A percentile compares a stretch with the other conserved stretches of the same genome.
phyloP scores from a whole-genome alignment of 2,888 invertebrate species.

The Cephus nigrinus region DNA sequence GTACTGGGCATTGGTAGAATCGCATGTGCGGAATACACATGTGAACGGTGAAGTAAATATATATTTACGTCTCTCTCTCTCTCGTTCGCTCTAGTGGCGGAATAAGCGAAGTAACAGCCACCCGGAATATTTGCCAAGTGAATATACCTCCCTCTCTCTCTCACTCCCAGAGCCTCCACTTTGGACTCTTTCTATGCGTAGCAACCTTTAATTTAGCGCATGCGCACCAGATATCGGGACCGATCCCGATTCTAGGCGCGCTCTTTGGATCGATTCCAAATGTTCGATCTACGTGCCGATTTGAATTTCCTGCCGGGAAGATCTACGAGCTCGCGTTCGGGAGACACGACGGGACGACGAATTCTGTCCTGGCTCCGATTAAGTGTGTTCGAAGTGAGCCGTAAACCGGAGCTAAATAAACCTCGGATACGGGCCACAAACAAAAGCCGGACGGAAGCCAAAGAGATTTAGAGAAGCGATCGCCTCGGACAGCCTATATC shows the following conservation, averaged over 20 bases:
- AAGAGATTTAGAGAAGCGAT: conserved; percentile 22
- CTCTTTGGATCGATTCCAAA: conserved; percentile 59
- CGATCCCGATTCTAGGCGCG: not conserved
- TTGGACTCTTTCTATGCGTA: conserved; percentile 10
- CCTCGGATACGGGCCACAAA: conserved; percentile 39
- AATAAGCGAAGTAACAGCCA: not conserved
- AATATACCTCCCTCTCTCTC: conserved; percentile 21
- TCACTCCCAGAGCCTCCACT: conserved; percentile 8
- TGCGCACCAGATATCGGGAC: not conserved
- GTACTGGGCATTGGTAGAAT: not conserved
- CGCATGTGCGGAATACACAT: not conserved
- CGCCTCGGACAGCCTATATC: conserved; percentile 18
- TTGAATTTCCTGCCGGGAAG: not conserved
- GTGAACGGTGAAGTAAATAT: not conserved
- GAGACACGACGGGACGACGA: conserved; percentile 27
- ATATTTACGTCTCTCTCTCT: conserved; percentile 34
- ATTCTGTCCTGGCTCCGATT: conserved; percentile 52
- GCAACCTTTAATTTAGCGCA: conserved; percentile 4
- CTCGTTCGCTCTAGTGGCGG: conserved; percentile 30
- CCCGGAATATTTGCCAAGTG: conserved; percentile 54
- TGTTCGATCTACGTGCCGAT: conserved; percentile 22
- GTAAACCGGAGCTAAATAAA: conserved; percentile 60
- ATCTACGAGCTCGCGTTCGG: not conserved
- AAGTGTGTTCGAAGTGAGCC: conserved; percentile 60
- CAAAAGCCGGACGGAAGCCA: conserved; percentile 18